Percentiles rank a stretch among this genome's conserved stretches.
These are phyloP conservation scores for Brachystomella parvula DNA, from an alignment of 1,140 invertebrate genomes.

Conservation along the genomic window DNA sequence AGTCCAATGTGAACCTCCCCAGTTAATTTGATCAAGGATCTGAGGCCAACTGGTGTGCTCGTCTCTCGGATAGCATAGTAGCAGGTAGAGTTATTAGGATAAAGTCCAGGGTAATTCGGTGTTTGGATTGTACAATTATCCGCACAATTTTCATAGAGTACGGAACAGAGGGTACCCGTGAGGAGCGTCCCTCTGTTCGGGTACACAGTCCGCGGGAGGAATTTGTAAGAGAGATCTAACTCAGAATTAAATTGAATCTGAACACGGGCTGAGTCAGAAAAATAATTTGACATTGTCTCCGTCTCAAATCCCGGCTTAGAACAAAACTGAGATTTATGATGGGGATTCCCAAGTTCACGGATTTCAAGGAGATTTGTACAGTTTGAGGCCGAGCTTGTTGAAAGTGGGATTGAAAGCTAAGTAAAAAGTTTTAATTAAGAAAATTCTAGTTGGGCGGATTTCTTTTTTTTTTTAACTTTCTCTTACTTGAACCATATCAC, in stretches of 20 bases:
- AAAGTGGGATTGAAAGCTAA: constrained; percentile 1
- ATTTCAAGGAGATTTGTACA: neutral
- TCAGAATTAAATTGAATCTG: neutral
- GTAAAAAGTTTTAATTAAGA: neutral
- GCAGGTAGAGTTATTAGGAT: constrained; percentile 9
- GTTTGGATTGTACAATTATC: neutral
- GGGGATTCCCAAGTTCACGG: neutral
- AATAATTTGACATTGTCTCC: constrained; percentile 11
- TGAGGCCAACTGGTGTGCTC: neutral
- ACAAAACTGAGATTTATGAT: constrained; percentile 9
- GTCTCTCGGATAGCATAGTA: constrained; percentile 13
- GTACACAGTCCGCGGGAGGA: constrained; percentile 1
- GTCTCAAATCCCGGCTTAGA: neutral
- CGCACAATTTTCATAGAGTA: constrained; percentile 11
- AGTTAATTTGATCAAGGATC: neutral
- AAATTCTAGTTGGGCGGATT: neutral
- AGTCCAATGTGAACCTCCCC: neutral
- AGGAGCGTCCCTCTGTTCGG: constrained; percentile 3
- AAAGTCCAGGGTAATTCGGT: constrained; percentile 12
- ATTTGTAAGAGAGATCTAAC: neutral
- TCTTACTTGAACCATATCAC: constrained; percentile 15
- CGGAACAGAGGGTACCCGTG: neutral
- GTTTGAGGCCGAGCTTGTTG: neutral
- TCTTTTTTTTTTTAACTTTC: neutral
- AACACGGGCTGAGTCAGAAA: neutral